phyloP scores from a whole-genome alignment of 1,140 invertebrate species.

The Pissodes strobi region DNA sequence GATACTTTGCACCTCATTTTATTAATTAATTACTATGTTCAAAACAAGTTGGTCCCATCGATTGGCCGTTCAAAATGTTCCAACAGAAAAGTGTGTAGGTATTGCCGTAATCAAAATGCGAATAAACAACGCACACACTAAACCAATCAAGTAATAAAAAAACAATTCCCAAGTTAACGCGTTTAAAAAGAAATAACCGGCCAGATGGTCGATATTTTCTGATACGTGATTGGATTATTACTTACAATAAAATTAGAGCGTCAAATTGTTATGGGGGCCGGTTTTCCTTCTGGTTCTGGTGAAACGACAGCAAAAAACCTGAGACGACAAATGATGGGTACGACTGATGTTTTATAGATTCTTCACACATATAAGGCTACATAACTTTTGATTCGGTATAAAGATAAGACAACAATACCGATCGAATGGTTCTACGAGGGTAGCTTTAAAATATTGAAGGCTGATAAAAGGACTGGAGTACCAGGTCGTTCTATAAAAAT shows the following conservation, averaged over 20 bases:
- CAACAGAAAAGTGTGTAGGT: too few species aligned
- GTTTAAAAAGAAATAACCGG: conserved; percentile 31
- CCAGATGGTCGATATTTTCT: conserved; percentile 24
- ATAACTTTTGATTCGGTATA: conserved; percentile 18
- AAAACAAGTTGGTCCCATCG: too few species aligned
- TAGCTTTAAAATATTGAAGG: too few species aligned
- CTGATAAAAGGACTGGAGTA: too few species aligned
- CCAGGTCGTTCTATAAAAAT: too few species aligned
- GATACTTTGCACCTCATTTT: too few species aligned
- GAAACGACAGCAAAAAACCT: not conserved
- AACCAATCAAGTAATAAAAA: conserved; percentile 16
- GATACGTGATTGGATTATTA: conserved; percentile 27
- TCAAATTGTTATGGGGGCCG: conserved; percentile 27
- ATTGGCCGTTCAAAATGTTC: too few species aligned
- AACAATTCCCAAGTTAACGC: conserved; percentile 17
- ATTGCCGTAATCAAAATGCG: too few species aligned
- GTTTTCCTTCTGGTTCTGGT: conserved; percentile 20
- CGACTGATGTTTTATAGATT: conserved; percentile 30
- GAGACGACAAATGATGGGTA: conserved; percentile 21
- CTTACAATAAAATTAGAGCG: conserved; percentile 35
- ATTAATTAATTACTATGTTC: too few species aligned
- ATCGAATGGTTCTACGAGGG: too few species aligned
- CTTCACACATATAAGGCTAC: conserved; percentile 28
- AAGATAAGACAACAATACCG: not conserved
- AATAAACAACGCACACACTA: not conserved